Percentiles rank a stretch among this genome's conserved stretches.
These are phyloP conservation scores for Poeciliopsis retropinna DNA, from an alignment of 2,113 vertebrate species.

Conservation along the genomic window DNA sequence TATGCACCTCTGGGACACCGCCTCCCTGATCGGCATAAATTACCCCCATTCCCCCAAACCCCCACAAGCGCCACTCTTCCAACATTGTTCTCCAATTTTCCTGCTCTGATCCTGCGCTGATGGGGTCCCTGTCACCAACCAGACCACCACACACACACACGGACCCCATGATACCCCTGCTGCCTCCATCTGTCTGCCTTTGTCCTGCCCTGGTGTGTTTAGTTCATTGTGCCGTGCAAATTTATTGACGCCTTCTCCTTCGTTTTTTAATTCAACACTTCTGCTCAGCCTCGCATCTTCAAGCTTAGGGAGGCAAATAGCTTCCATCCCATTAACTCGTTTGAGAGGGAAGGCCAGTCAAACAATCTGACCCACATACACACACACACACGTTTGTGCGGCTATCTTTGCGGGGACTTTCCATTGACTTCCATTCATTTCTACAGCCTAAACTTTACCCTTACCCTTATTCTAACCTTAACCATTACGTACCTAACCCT, in stretches of 20 bases:
- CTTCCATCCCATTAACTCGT: constrained; percentile 96
- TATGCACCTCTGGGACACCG: constrained; percentile 78
- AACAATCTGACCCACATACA: constrained; percentile 78
- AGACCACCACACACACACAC: constrained; percentile 28
- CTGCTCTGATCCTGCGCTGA: constrained; percentile 77
- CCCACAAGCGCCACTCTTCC: constrained; percentile 34
- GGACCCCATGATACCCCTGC: constrained; percentile 41
- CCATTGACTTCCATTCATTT: no score
- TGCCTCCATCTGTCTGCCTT: constrained; percentile 89
- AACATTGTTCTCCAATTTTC: constrained; percentile 79
- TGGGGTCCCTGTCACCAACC: constrained; percentile 72
- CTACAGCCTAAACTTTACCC: no score
- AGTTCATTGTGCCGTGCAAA: constrained; percentile 86
- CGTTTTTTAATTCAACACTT: constrained; percentile 73
- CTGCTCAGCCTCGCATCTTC: constrained; percentile 78
- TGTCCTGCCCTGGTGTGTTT: constrained; percentile 79
- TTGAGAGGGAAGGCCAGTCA: constrained; percentile 84
- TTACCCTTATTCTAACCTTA: no score
- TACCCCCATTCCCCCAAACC: constrained; percentile 42
- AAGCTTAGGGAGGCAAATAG: constrained; percentile 79
- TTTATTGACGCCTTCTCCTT: constrained; percentile 79
- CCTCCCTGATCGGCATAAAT: constrained; percentile 76
- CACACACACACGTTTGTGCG: constrained; percentile 20
- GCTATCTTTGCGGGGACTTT: no score
- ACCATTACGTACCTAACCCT: no score